Evolutionary conservation across 2,113 vertebrate species (phyloP), one percentile per base, ranked within the genome.

Genomic region (Odocoileus hemionus): DNA sequence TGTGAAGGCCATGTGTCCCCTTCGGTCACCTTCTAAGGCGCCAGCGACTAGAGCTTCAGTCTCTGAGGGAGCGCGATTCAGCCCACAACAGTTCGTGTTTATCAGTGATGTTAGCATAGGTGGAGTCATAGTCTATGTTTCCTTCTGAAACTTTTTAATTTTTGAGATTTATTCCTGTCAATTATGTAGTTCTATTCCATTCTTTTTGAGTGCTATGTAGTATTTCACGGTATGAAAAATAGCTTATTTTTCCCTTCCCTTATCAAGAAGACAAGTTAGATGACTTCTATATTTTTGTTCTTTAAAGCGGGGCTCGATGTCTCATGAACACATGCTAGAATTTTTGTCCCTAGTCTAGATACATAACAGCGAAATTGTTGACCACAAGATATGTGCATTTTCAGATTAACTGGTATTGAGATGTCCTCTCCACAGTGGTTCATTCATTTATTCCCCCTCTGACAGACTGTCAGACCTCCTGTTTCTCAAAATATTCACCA

Each of bases 21-120:
- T 0, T 2, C 1, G 0, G 33, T 74, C 26, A 4, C 17, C 1
- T 23, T 26, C 26, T 0, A 21, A 43, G 50, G 17, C 0, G 0
- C 30, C 28, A 39, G 28, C 12, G 1, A 11, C 33, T n/a, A 30
- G 1, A 3, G 50, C n/a, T 28, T 86, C 57, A 50, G 15, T 50
- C 70, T 80, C 25, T 16, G 12, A n/a, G 26, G n/a, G 61, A 45
- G 7, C 3, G 1, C 11, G 0, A 5, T 14, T 58, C 58, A 26
- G 67, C 11, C 19, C 33, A 0, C 7, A 5, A 10, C 1, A 6
- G 23, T 2, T 43, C 4, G 0, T 13, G 4, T 39, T 60, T 82
- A 0, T 43, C 9, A 36, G 1, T 28, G 25, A 5, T 2, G 19
- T 36, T 70, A 23, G n/a, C 33, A 12, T 6, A 13, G 30, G 1